Evolutionary conservation across 2,113 vertebrate species (phyloP).

Genomic region (Hippotragus niger): DNA sequence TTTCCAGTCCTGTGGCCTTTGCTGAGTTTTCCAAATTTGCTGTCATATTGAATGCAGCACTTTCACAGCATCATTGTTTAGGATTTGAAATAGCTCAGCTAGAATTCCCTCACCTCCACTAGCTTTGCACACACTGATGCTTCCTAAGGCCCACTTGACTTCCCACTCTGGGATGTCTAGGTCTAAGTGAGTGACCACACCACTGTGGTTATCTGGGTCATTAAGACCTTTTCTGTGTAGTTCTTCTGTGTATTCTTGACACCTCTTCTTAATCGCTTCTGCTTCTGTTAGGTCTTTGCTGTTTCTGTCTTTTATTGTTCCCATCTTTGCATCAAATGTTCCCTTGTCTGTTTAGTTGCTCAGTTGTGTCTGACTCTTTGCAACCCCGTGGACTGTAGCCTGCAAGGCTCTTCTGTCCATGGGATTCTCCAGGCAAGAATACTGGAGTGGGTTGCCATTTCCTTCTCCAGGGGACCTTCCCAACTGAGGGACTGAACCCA

Average conservation of each 20-base stretch:
- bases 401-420: background rate
- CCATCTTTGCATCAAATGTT: background rate
- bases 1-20: background rate
- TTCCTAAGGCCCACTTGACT: background rate
- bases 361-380: background rate
- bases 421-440: background rate
- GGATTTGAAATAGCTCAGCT: background rate
- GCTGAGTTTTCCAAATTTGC: background rate
- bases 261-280: background rate
- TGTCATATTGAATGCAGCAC: background rate
- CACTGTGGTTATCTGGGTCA: background rate
- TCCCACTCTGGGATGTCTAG: background rate
- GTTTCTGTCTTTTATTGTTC: background rate
- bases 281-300: background rate
- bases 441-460: background rate
- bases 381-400: background rate
- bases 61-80: background rate
- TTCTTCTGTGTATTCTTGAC: background rate
- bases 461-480: background rate
- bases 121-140: background rate
- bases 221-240: background rate
- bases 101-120: background rate
- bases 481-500: background rate
- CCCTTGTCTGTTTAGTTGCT: background rate
- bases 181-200: background rate